Evolutionary conservation across 2,888 invertebrate species (phyloP), one percentile per base, ranked within the genome.

Genomic region (Thysanoteuthis rhombus): DNA sequence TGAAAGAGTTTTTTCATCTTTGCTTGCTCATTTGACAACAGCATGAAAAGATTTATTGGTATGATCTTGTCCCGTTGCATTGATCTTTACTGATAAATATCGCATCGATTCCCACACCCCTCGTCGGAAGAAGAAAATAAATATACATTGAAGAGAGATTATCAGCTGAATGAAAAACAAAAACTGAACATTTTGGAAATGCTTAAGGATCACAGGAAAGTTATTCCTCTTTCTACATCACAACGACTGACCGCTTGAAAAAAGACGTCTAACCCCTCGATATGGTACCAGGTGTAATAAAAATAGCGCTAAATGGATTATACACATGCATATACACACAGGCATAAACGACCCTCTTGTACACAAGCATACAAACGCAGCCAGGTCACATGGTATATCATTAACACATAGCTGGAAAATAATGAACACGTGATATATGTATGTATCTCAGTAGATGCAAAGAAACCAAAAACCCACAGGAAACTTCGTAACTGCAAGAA

Each of bases 21-120:
- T 75, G 75, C n/a, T 75, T 75, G 75, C n/a, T 75, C 75, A 75
- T 75, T 75, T 75, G 75, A 75, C 75, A 75, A 75, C 75, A 75
- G n/a, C 75, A 32, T n/a, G n/a, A 75, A 75, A 58, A 75, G 75
- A 75, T 75, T 75, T 75, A 75, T 75, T 75, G 75, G 75, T 75
- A n/a, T 75, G 32, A 75, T 75, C 75, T 75, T 5, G 75, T 75
- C 32, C 32, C 32, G 75, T 75, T 75, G n/a, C 32, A n/a, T 75
- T 75, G 75, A 75, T 75, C 75, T 75, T n/a, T n/a, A n/a, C n/a
- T n/a, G 75, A 52, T 22, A 52, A 52, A 75, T 75, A 75, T 75
- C 75, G 12, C n/a, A 75, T n/a, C 32, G 16, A 75, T 75, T 32
- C 10, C 12, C n/a, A 8, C 75, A 25, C 32, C 8, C 1, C 75